phyloP scores from a whole-genome alignment of 2,113 vertebrate genomes.

The Saccopteryx bilineata region DNA sequence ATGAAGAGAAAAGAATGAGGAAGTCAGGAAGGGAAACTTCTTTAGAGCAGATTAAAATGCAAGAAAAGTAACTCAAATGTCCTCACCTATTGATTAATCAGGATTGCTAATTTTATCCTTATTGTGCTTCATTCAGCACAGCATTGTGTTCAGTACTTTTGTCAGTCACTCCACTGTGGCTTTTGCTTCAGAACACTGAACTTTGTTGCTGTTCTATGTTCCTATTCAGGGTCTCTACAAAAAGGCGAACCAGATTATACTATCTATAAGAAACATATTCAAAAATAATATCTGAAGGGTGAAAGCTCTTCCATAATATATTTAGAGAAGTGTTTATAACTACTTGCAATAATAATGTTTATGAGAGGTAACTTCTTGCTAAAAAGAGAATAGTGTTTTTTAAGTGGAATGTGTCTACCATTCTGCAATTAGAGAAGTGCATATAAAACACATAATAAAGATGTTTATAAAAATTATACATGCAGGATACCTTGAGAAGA shows the following conservation, averaged over 20 bases:
- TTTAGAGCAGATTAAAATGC: too few relatives aligned
- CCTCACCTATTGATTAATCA: too few relatives aligned
- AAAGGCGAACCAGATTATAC: background rate
- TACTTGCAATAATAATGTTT: background rate
- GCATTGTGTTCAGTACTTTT: too few relatives aligned
- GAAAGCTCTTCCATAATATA: background rate
- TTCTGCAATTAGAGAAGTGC: background rate
- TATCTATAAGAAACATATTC: background rate
- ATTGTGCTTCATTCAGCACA: too few relatives aligned
- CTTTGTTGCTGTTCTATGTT: too few relatives aligned
- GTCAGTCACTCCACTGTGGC: too few relatives aligned
- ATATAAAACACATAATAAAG: background rate
- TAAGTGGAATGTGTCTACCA: background rate
- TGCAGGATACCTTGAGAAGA: background rate
- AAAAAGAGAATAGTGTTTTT: background rate
- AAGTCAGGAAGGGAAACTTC: too few relatives aligned
- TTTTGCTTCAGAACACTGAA: too few relatives aligned
- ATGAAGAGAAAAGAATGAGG: too few relatives aligned
- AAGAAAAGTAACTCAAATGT: too few relatives aligned
- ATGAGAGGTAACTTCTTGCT: background rate
- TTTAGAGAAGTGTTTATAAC: background rate
- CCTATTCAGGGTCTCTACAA: background rate
- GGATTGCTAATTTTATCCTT: too few relatives aligned
- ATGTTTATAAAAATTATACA: background rate
- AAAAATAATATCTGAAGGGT: background rate